Conservation (phyloP, 35 echinoderm and acorn worm genomes). For the Diadema setosum region DNA sequence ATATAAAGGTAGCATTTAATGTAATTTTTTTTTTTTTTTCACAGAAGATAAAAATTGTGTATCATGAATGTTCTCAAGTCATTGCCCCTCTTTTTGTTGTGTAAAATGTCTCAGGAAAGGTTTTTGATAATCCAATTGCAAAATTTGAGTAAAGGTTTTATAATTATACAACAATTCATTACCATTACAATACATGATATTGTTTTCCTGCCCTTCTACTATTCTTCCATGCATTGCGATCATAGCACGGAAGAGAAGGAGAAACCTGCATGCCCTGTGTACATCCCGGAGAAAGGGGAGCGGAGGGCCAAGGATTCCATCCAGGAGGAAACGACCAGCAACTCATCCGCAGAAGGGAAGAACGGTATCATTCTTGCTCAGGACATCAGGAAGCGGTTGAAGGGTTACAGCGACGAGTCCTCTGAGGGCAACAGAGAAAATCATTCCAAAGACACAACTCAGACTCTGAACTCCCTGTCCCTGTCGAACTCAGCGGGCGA, state of each 20-base stretch:
- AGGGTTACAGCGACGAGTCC: background rate
- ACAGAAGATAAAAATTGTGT: no score
- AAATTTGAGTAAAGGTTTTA: no score
- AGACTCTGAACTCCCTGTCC: no score
- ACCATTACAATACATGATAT: no score
- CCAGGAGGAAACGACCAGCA: background rate
- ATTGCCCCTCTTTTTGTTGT: no score
- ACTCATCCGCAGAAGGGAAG: background rate
- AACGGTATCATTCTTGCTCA: background rate
- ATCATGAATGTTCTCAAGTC: no score
- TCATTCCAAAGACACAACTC: slow-evolving; percentile 18
- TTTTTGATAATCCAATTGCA: no score
- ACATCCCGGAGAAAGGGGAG: slow-evolving; percentile 37
- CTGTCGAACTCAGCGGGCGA: background rate
- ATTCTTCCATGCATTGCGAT: background rate
- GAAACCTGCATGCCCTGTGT: slow-evolving; percentile 42
- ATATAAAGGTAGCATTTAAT: no score
- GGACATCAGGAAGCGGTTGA: slow-evolving; percentile 7
- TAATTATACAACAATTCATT: no score
- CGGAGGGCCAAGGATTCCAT: background rate
- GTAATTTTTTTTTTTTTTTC: no score
- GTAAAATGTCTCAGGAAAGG: no score
- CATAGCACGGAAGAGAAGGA: background rate
- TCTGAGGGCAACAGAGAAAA: background rate
- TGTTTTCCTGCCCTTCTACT: no score